Evolutionary conservation across 1,140 invertebrate species (phyloP), one percentile per base, ranked within the genome.

Genomic region (Listronotus bonariensis): DNA sequence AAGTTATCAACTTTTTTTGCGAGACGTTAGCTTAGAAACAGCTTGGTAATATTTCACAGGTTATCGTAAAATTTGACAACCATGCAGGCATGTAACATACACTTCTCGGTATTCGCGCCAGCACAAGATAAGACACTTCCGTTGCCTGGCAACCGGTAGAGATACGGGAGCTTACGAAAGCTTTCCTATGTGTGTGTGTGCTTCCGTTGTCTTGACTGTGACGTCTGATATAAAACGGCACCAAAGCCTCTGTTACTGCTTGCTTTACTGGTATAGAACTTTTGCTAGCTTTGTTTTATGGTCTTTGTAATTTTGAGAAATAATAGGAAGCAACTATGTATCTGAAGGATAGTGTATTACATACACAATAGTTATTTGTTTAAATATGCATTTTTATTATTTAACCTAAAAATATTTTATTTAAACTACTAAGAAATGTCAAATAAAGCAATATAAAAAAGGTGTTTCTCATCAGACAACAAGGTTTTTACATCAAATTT

Each of bases 41-140:
- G 40, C 40, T n/a, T 48, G 15, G 49, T 45, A 62, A 53, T 62
- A 60, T 32, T 62, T 62, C 48, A 53, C 26, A 49, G 48, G 48
- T 62, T 62, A 62, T 62, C 59, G 59, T 53, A 51, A 62, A 53
- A 62, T 62, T 62, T 62, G 59, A 62, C 59, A 62, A 53, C 59
- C 59, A 43, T 62, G 49, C 59, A 62, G 49, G 48, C 59, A 62
- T 31, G 53, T 53, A 62, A 62, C 59, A 62, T 62, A 62, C 59
- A 62, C 59, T 53, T 62, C 59, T 62, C 46, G 36, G 49, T 62
- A 62, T 62, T 62, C 59, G 59, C 59, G 59, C 59, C 59, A 49
- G 59, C 59, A 53, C 17, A 26, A 62, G 59, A 62, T 62, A 62
- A 62, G 59, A 62, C 59, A 53, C 59, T 62, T 62, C 59, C 59